These are phyloP conservation scores for Pachliopta kotzebuea DNA, from an alignment of 2,888 invertebrate species.

Conservation along the genomic window DNA sequence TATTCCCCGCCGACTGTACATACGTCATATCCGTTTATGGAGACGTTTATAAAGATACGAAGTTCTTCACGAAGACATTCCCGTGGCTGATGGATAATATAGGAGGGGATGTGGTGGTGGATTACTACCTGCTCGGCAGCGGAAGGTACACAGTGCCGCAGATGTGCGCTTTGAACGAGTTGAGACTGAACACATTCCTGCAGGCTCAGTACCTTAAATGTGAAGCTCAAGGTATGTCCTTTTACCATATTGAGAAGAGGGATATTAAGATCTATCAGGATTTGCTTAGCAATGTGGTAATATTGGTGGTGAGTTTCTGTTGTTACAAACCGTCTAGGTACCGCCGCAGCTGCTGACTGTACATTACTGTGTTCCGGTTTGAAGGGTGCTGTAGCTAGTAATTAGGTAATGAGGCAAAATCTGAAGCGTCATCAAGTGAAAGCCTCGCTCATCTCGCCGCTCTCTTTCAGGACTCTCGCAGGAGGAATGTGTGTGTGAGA, in stretches of 20 bases:
- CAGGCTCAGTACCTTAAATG: constrained; percentile 57
- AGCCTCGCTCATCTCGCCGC: too few relatives aligned
- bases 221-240: constrained; percentile 47
- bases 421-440: too few relatives aligned
- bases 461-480: constrained; percentile 40
- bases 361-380: too few relatives aligned
- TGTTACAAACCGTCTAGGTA: too few relatives aligned
- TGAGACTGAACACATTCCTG: constrained; percentile 45
- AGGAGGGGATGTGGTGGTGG: constrained; percentile 47
- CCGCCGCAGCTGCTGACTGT: too few relatives aligned
- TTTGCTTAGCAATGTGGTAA: too few relatives aligned
- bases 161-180: constrained; percentile 48
- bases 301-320: too few relatives aligned
- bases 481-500: constrained; percentile 40
- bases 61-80: constrained; percentile 47
- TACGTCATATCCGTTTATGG: constrained; percentile 42
- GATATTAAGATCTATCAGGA: too few relatives aligned
- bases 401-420: too few relatives aligned
- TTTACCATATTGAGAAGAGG: too few relatives aligned
- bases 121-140: constrained; percentile 49
- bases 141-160: constrained; percentile 52
- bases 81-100: constrained; percentile 58
- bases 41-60: constrained; percentile 43
- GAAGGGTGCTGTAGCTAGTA: too few relatives aligned
- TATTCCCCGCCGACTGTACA: constrained; percentile 16